These are phyloP conservation scores for Plutella xylostella DNA, from an alignment of 2,888 invertebrate genomes.

Conservation along the genomic window DNA sequence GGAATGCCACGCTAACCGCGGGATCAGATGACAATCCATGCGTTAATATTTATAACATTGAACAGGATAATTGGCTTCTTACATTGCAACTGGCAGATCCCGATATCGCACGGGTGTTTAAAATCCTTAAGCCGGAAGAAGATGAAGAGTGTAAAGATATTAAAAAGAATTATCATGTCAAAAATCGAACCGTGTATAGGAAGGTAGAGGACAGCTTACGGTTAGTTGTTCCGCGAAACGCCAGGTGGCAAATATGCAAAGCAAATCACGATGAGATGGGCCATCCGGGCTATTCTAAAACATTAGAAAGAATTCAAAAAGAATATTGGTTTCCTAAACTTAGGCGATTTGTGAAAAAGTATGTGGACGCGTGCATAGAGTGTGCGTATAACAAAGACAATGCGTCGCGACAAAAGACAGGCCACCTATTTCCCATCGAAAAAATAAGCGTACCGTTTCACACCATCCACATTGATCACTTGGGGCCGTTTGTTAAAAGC, in stretches of 20 bases:
- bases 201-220: background rate
- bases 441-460: background rate
- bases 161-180: background rate
- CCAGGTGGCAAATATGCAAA: background rate
- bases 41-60: background rate
- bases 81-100: background rate
- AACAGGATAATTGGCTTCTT: background rate
- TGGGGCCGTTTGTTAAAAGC: slow-evolving; percentile 4
- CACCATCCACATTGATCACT: slow-evolving; percentile 1
- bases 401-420: background rate
- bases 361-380: background rate
- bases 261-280: background rate
- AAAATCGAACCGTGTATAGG: background rate
- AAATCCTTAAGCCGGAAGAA: background rate
- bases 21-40: background rate
- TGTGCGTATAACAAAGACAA: background rate
- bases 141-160: background rate
- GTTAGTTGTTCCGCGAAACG: background rate
- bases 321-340: slow-evolving; percentile 3
- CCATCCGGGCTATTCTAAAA: slow-evolving; percentile 7
- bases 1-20: slow-evolving; percentile 10
- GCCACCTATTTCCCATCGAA: background rate
- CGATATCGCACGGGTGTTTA: slow-evolving; percentile 3
- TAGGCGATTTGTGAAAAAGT: background rate
- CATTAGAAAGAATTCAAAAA: background rate